Conservation (phyloP, 2,113 vertebrate species). For the Podilymbus podiceps region DNA sequence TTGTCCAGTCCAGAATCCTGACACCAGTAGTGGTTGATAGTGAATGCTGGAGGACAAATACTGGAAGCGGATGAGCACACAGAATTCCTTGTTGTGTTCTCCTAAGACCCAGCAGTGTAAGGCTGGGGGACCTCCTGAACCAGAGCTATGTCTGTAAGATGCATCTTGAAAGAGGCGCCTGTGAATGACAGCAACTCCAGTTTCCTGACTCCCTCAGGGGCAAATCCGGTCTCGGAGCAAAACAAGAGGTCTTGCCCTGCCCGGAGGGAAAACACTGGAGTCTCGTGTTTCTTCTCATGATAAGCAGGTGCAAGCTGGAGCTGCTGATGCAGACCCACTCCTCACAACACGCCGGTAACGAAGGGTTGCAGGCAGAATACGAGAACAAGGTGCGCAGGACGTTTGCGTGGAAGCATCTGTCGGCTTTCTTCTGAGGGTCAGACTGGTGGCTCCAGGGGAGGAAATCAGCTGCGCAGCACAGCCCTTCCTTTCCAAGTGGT, state of each 20-base stretch:
- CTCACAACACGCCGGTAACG: rapidly evolving
- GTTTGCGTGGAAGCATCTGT: neutral
- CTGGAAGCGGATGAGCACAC: neutral
- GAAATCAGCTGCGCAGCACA: neutral
- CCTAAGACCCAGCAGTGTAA: neutral
- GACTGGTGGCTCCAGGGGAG: neutral
- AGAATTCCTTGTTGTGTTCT: neutral
- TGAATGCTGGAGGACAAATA: neutral
- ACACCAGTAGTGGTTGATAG: neutral
- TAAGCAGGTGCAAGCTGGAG: neutral
- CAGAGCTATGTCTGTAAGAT: neutral
- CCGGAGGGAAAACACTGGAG: neutral
- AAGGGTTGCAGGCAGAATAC: neutral
- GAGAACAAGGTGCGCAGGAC: neutral
- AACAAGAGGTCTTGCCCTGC: neutral
- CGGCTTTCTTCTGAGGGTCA: neutral
- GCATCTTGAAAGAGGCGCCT: neutral
- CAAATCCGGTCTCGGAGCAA: neutral
- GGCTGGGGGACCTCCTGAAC: neutral
- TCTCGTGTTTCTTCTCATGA: neutral
- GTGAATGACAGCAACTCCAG: neutral
- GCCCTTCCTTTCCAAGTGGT: neutral
- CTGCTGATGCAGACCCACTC: neutral
- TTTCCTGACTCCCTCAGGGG: neutral
- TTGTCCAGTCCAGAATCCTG: neutral